These are phyloP conservation scores for Porites australiensis DNA, from an alignment of 64 coral and sea anemone genomes.

Conservation along the genomic window DNA sequence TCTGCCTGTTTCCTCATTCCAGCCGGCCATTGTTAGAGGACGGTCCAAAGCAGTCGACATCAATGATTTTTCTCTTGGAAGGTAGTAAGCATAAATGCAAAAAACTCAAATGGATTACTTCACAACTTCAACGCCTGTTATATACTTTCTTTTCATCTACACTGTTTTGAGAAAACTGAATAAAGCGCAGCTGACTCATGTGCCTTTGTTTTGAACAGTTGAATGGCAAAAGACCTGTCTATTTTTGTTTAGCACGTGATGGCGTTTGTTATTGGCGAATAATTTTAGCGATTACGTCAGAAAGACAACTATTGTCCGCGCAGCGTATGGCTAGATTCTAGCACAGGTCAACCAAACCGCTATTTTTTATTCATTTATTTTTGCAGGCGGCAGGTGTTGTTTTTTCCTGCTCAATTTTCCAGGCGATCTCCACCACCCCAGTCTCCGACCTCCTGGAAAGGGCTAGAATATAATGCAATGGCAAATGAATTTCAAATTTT, in stretches of 20 bases:
- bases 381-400: too few species aligned
- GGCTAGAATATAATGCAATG: too few species aligned
- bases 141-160: background rate
- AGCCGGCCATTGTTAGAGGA: conserved; percentile 2
- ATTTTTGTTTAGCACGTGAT: conserved; percentile 10
- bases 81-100: background rate
- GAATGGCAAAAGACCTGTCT: conserved; percentile 36
- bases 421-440: too few species aligned
- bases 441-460: too few species aligned
- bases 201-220: conserved; percentile 22
- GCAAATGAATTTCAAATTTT: too few species aligned
- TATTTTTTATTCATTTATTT: too few species aligned
- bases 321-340: too few species aligned
- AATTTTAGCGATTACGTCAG: conserved; percentile 3
- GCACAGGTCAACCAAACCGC: too few species aligned
- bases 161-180: background rate
- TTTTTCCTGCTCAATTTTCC: too few species aligned
- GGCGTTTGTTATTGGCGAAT: background rate
- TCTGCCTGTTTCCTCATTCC: conserved; percentile 25
- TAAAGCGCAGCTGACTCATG: conserved; percentile 1
- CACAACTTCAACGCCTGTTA: too few species aligned
- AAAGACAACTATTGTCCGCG: background rate
- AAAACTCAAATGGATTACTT: background rate
- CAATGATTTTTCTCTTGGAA: background rate
- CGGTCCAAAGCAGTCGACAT: conserved; percentile 25